Conservation (phyloP, 2,113 vertebrate genomes). For the Oxyruncus cristatus region DNA sequence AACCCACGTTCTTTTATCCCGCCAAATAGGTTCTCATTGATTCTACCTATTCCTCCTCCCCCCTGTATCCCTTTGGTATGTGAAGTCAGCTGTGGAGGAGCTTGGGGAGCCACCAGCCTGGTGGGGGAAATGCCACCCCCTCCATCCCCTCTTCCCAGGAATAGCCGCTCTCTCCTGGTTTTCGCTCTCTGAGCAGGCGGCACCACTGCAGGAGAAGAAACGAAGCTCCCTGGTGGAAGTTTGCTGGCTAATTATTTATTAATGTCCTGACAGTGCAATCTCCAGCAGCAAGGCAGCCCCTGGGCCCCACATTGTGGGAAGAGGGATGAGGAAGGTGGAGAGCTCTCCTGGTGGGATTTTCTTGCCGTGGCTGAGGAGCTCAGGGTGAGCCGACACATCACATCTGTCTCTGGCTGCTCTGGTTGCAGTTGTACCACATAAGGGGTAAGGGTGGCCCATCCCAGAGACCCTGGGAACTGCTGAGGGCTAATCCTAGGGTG, state of each 20-base stretch:
- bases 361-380: not conserved
- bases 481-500: not conserved
- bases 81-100: slow-evolving; percentile 20
- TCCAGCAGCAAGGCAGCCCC: not conserved
- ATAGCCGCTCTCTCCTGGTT: not conserved
- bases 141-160: not conserved
- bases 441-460: not conserved
- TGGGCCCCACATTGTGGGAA: not conserved
- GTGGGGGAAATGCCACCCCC: not conserved
- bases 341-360: not conserved
- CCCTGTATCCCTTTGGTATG: not conserved
- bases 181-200: not conserved
- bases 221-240: not conserved
- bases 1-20: not conserved
- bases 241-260: slow-evolving; percentile 44
- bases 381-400: rapidly evolving
- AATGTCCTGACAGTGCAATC: not conserved
- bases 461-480: not conserved
- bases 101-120: not conserved
- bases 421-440: rapidly evolving
- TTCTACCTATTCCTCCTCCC: slow-evolving; percentile 42
- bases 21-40: slow-evolving; percentile 47
- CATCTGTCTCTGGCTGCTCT: not conserved
- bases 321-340: not conserved
- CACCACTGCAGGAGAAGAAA: not conserved